These are phyloP conservation scores for Dolichomitus sp. DNA, from an alignment of 2,888 invertebrate genomes.

Conservation along the genomic window DNA sequence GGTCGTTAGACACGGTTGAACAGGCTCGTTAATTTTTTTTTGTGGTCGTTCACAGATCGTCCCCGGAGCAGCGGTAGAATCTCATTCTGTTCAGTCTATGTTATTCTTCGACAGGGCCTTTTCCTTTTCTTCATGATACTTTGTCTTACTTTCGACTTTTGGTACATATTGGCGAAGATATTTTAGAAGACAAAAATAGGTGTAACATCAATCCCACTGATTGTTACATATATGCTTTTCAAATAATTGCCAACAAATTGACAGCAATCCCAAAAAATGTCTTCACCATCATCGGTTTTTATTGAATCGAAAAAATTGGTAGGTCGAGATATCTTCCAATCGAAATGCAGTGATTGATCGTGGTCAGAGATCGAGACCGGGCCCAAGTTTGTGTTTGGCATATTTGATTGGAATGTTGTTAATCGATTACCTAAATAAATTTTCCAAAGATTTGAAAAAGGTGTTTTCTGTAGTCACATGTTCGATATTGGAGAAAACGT, in stretches of 20 bases:
- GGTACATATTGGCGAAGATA: background rate
- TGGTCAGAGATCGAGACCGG: too few species aligned
- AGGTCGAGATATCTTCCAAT: background rate
- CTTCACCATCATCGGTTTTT: background rate
- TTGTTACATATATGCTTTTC: background rate
- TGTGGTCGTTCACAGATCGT: slow-evolving; percentile 23
- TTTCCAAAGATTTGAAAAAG: too few species aligned
- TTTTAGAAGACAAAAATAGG: background rate
- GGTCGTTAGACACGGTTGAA: slow-evolving; percentile 62
- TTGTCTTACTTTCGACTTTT: slow-evolving; percentile 20
- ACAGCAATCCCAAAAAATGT: background rate
- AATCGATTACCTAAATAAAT: too few species aligned
- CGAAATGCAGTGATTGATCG: too few species aligned
- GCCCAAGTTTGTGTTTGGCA: too few species aligned
- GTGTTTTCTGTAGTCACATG: too few species aligned
- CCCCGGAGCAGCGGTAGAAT: slow-evolving; percentile 30
- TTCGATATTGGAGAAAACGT: too few species aligned
- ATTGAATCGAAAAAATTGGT: background rate
- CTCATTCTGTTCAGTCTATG: background rate
- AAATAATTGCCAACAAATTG: background rate
- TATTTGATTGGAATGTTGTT: too few species aligned
- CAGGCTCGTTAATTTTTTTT: slow-evolving; percentile 63
- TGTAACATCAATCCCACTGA: background rate
- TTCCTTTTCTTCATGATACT: slow-evolving; percentile 28
- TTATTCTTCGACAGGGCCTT: slow-evolving; percentile 22